phyloP scores from a whole-genome alignment of 2,113 vertebrate genomes.

The Boulengeromyrus knoepffleri region DNA sequence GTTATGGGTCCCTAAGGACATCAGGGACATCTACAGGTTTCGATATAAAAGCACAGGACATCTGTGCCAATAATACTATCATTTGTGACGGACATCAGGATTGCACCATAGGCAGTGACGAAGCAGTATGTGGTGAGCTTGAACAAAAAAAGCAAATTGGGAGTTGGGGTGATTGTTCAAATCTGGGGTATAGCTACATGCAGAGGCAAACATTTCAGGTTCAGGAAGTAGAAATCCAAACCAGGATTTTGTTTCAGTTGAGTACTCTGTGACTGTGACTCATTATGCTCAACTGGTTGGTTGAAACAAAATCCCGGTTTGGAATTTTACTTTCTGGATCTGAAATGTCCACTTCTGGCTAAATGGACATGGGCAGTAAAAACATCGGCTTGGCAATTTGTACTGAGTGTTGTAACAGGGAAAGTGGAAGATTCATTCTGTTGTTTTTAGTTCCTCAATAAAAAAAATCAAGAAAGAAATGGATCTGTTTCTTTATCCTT shows the following conservation, averaged over 20 bases:
- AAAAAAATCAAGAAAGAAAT: not conserved
- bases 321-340: no score
- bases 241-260: no score
- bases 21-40: not conserved
- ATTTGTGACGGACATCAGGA: constrained; percentile 43
- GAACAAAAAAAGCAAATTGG: not conserved
- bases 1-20: constrained; percentile 28
- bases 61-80: constrained; percentile 42
- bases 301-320: no score
- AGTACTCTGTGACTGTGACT: no score
- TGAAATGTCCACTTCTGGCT: not conserved
- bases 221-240: no score
- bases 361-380: not conserved
- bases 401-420: not conserved
- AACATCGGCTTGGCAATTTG: not conserved
- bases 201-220: no score
- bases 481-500: not conserved
- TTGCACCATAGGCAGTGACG: constrained; percentile 47
- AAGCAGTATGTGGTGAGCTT: constrained; percentile 53
- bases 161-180: not conserved
- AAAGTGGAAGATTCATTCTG: not conserved
- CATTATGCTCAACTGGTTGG: no score
- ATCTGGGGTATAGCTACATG: not conserved
- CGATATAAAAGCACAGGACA: constrained; percentile 23
- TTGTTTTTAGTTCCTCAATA: not conserved